Evolutionary conservation across 2,888 invertebrate species (phyloP), one percentile per base, ranked within the genome.

Genomic region (Sturmia bella): DNA sequence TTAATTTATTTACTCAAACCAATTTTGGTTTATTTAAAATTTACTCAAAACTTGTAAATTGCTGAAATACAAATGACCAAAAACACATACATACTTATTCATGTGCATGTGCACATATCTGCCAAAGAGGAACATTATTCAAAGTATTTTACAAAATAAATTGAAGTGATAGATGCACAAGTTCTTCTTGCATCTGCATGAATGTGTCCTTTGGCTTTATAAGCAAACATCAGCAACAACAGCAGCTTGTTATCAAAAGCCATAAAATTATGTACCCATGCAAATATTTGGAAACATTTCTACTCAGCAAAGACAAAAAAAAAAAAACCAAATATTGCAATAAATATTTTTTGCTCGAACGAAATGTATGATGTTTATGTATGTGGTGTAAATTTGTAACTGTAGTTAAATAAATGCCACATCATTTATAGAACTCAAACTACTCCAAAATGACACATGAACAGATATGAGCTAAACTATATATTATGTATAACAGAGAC

Each of bases 1-100:
- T 77, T 39, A 39, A 77, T 70, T 77, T 77, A 77, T 70, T 70
- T 57, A 70, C 64, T 57, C 77, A 57, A 50, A 64, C 57, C 63
- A 41, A 63, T 24, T 63, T 70, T 43, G 56, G 41, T 56, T 19
- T 57, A 50, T 64, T 64, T 15, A 64, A 64, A 77, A 72, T 70
- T 70, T 70, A 63, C 70, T 64, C 70, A 70, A 64, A 64, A 50
- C 77, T 70, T 56, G 56, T 32, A 50, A 77, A 50, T 64, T 50
- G 41, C 45, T 70, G 41, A 61, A 69, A 64, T 64, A 50, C 56
- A 39, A 48, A 56, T 56, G 24, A n/a, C n/a, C n/a, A n/a, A n/a
- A n/a, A 27, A 48, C 45, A 56, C n/a, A 19, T n/a, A 3, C 32
- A 59, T 43, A 19, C 13, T 17, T n/a, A 21, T 17, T 32, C 12